A percentile compares a stretch with the other conserved stretches of the same genome.
These are phyloP conservation scores for Rousettus leschenaultii DNA, from an alignment of 2,113 vertebrate genomes.

Conservation along the genomic window DNA sequence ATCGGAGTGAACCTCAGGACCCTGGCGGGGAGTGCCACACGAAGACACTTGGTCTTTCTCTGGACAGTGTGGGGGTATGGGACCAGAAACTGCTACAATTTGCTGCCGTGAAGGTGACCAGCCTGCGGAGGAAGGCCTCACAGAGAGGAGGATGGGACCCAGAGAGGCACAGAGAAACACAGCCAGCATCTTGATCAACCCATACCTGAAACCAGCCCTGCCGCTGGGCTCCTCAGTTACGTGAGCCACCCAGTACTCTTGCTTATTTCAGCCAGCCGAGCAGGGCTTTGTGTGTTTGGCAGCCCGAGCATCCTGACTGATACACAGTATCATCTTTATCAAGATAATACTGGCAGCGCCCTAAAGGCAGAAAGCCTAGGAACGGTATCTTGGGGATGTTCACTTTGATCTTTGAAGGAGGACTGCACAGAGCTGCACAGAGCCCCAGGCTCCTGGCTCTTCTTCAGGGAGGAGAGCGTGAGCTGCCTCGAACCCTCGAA, in stretches of 20 bases:
- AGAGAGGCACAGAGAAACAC: neutral
- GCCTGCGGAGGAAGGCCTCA: neutral
- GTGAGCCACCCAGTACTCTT: neutral
- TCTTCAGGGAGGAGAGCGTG: rapidly evolving
- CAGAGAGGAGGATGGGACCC: neutral
- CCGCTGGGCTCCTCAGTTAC: neutral
- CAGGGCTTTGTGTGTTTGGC: neutral
- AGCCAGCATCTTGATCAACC: neutral
- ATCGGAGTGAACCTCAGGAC: neutral
- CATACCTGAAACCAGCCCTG: neutral
- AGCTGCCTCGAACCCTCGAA: neutral
- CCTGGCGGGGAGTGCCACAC: rapidly evolving
- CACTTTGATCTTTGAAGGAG: neutral
- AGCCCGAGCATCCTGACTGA: neutral
- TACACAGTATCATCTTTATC: neutral
- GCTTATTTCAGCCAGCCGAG: neutral
- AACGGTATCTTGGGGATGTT: neutral
- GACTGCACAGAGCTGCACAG: rapidly evolving
- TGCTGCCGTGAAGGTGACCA: neutral
- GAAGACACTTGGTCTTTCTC: neutral
- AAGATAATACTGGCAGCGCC: too few species aligned
- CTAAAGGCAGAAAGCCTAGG: neutral
- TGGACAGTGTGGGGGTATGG: neutral
- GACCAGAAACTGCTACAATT: neutral
- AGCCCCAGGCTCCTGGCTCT: neutral